These are phyloP conservation scores for Ceratitis capitata DNA, from an alignment of 1,140 invertebrate species.

Conservation along the genomic window DNA sequence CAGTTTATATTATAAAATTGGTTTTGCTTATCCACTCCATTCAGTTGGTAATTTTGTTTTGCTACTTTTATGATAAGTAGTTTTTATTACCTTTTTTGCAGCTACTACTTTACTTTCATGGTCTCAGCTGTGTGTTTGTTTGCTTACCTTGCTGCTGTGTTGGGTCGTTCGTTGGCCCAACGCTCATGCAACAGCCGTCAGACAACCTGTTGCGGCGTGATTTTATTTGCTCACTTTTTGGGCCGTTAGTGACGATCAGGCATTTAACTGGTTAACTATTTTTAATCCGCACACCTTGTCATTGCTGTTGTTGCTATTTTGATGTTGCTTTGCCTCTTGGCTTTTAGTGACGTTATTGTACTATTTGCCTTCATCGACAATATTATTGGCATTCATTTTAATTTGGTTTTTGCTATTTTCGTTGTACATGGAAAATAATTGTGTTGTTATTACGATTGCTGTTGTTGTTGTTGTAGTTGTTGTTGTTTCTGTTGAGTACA, in stretches of 20 bases:
- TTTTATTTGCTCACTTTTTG: conserved; percentile 26
- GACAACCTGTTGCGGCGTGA: conserved; percentile 2
- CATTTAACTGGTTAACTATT: conserved; percentile 26
- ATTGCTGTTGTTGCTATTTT: neutral
- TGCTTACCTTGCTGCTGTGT: neutral
- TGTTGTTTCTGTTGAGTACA: neutral
- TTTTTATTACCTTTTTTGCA: neutral
- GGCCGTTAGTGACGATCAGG: neutral
- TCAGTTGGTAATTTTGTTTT: neutral
- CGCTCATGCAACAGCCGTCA: neutral
- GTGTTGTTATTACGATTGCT: no score
- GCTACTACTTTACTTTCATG: neutral
- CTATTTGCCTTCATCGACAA: neutral
- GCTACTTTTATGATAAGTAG: conserved; percentile 1
- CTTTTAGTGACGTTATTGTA: neutral
- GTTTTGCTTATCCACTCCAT: neutral
- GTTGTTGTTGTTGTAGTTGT: neutral
- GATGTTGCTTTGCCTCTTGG: neutral
- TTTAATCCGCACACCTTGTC: neutral
- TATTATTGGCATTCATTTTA: conserved; percentile 27
- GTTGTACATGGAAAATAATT: neutral
- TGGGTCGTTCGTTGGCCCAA: conserved; percentile 17
- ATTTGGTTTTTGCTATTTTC: neutral
- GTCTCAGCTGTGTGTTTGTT: no score
- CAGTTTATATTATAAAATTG: no score